Evolutionary conservation across 2,888 invertebrate species (phyloP).

Genomic region (Ephialtes manifestator): DNA sequence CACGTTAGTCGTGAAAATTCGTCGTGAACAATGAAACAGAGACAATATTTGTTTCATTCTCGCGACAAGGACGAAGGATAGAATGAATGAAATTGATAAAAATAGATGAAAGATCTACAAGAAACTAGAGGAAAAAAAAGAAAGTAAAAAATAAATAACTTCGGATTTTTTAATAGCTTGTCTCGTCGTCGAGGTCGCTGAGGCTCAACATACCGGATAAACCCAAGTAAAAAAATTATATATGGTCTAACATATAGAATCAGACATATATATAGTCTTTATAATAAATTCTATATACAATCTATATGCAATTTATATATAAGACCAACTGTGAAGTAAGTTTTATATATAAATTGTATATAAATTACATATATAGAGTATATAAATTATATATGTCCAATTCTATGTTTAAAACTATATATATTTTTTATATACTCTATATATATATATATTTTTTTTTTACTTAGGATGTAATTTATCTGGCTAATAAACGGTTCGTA

Average conservation of each 20-base stretch:
- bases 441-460: too few species aligned
- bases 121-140: conserved; percentile 13
- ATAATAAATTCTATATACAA: too few species aligned
- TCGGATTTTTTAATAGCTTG: conserved; percentile 49
- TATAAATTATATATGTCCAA: too few species aligned
- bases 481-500: conserved; percentile 10
- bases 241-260: too few species aligned
- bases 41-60: conserved; percentile 30
- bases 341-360: too few species aligned
- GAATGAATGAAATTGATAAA: conserved; percentile 56
- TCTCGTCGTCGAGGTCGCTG: conserved; percentile 54
- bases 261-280: too few species aligned
- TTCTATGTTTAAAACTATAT: too few species aligned
- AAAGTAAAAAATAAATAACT: conserved; percentile 69
- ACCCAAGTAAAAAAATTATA: too few species aligned
- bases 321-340: too few species aligned
- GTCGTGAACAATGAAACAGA: not conserved
- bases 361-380: too few species aligned
- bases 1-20: conserved; percentile 63
- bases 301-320: too few species aligned
- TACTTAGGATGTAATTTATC: not conserved
- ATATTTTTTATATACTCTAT: too few species aligned
- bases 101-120: conserved; percentile 23
- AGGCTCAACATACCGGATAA: conserved; percentile 53
- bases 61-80: conserved; percentile 1